A percentile compares a stretch with the other conserved stretches of the same genome.
Conservation (phyloP, 1,140 invertebrate genomes). For the Brachystomella parvula region DNA sequence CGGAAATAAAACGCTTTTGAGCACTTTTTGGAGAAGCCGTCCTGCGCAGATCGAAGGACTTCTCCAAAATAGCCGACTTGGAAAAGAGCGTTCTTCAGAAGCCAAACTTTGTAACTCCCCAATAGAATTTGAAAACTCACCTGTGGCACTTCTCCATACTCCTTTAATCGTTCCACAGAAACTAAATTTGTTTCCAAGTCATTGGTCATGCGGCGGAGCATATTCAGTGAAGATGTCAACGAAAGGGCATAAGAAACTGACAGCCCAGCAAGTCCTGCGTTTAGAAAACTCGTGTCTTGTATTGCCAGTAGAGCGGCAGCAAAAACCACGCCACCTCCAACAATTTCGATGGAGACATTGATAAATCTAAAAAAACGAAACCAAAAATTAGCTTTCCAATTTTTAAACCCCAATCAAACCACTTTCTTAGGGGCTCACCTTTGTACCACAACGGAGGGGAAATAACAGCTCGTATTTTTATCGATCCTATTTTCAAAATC, state of each 20-base stretch:
- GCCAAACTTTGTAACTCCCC: no score
- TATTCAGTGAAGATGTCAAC: conserved; percentile 37
- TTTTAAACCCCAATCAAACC: no score
- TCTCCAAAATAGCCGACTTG: no score
- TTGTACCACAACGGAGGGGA: no score
- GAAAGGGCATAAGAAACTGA: conserved; percentile 48
- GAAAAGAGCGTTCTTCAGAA: no score
- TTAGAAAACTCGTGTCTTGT: conserved; percentile 40
- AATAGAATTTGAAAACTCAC: conserved; percentile 30
- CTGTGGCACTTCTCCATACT: conserved; percentile 44
- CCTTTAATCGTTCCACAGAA: conserved; percentile 17
- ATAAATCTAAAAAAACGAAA: conserved; percentile 49
- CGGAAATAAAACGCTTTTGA: no score
- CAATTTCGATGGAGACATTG: conserved; percentile 45
- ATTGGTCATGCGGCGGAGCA: neutral
- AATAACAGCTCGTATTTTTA: conserved; percentile 43
- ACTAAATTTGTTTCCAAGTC: conserved; percentile 23
- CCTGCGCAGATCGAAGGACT: no score
- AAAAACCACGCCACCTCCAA: conserved; percentile 43
- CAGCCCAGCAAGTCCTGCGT: conserved; percentile 46
- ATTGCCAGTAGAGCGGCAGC: conserved; percentile 47
- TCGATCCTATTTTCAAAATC: conserved; percentile 42
- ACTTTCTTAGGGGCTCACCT: no score
- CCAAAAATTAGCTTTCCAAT: no score
- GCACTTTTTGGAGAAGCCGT: no score